These are phyloP conservation scores for Parthenolecanium corni DNA, from an alignment of 2,888 invertebrate genomes.

Conservation along the genomic window DNA sequence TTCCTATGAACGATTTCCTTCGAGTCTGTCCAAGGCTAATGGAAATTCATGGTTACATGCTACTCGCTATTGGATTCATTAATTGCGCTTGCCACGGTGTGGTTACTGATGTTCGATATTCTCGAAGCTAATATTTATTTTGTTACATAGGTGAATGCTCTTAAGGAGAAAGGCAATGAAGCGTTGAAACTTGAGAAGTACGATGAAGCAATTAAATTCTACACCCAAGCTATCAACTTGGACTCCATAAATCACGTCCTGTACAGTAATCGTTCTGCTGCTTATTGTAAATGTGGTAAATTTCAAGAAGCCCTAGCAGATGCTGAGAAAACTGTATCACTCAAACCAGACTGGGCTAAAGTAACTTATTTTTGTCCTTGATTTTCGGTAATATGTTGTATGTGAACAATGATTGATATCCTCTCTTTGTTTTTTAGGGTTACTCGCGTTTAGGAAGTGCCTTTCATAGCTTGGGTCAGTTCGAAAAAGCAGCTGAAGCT, in stretches of 20 bases:
- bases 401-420: too few species aligned
- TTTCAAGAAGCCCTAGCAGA: slow-evolving; percentile 66
- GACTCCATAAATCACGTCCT: slow-evolving; percentile 77
- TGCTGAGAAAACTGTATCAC: slow-evolving; percentile 66
- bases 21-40: too few species aligned
- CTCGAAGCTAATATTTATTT: too few species aligned
- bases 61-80: too few species aligned
- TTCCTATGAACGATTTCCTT: too few species aligned
- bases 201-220: slow-evolving; percentile 65
- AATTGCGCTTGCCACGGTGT: too few species aligned
- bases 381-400: too few species aligned
- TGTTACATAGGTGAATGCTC: slow-evolving; percentile 55
- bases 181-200: slow-evolving; percentile 66
- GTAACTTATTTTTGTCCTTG: slow-evolving; percentile 30
- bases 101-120: too few species aligned
- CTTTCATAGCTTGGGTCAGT: slow-evolving; percentile 59
- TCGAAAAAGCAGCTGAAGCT: slow-evolving; percentile 61
- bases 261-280: slow-evolving; percentile 84
- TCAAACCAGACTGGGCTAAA: slow-evolving; percentile 78
- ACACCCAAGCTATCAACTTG: slow-evolving; percentile 67
- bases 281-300: slow-evolving; percentile 67
- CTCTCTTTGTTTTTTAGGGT: slow-evolving; percentile 39
- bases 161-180: slow-evolving; percentile 79
- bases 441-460: slow-evolving; percentile 84
- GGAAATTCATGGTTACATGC: too few species aligned